Evolutionary conservation across 30 jellyfish, hydroid and myxozoan genomes (phyloP), one percentile per base, ranked within the genome.

Genomic region (Aurelia aurita): DNA sequence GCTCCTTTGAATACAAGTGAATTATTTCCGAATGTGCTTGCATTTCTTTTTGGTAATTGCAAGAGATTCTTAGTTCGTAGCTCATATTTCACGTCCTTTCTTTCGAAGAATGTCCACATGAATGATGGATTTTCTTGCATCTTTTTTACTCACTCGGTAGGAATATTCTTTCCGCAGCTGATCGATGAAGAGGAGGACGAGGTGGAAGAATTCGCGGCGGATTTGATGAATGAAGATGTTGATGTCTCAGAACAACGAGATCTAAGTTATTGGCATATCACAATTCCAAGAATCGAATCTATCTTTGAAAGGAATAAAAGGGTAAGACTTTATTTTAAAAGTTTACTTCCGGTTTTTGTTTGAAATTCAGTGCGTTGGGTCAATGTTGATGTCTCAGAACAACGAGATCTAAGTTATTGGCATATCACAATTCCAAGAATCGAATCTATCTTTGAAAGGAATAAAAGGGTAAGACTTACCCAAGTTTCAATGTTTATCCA

Each of bases 221-320:
- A 72, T 13, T 11, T 76, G 65, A 85, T 75, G 26, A 77, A 54
- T 28, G 92, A 72, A 18, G 95, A 84, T 29, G 89, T 53, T 25
- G 92, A 86, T 58, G 93, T 79, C 20, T 79, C 79, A 23, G 96
- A 91, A 58, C 69, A 69, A 5, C 47, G 84, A 29, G 96, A 91
- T 78, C 87, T 91, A 25, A 69, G 95, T 55, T 91, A 91, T 72
- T 91, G 96, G 96, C 98, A 91, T 57, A 79, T 91, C 65, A 74
- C 94, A 20, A 70, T 91, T 3, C 94, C 98, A 2, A 80, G 93
- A 27, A 68, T 91, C 32, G 98, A 91, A 3, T 85, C 84, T 16
- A 78, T 91, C 20, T 77, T 91, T 26, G 96, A 91, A 70, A 75
- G 87, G 64, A 91, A 86, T 35, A 91, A 86, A 79, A 91, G 80